Base-by-base conservation (phyloP, 2,113 vertebrate genomes). In the Antennarius striatus region DNA sequence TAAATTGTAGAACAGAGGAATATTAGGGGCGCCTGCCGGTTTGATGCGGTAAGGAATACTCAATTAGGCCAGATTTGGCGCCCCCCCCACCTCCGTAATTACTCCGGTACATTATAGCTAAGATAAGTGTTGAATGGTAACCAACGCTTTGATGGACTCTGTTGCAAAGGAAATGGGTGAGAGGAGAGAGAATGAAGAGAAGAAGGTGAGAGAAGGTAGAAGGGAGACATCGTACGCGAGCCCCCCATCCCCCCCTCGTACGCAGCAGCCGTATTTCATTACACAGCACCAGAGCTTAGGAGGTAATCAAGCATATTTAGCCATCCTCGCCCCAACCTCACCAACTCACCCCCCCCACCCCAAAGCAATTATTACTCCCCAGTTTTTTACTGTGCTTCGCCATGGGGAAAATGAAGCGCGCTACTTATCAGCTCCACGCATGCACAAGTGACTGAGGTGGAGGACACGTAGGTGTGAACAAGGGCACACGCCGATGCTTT, bases 381-480 rank as follows among this genome's bases (percentile, higher is more conserved):
- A 86, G 79, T 85, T 88, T 92, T 86, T 89, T 82, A 93, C 82
- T 91, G 91, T 90, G 92, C 90, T 93, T 92, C 86, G 80, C 92
- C 90, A 94, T 94, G 91, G 91, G 89, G 92, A 95, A 95, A 96
- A 96, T 93, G 92, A 95, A 94, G 80, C 71, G 79, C 68, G 66
- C 86, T 90, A 93, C 84, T 94, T 95, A 94, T 94, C 93, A 93
- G 88, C 87, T 90, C 89, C 88, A 83, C 89, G 90, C 88, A 94
- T 93, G 91, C 85, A 91, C 84, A 92, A 92, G 50, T 86, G 90
- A 91, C 91, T 91, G 76, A 50, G 82, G 48, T 40, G 63, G 82
- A 92, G 92, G 71, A 83, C 82, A 89, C 80, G 78, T 58, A 86
- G 69, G 73, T 68, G 63, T 10, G 36, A 67, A 63, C 53, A 59